Conservation (phyloP, 2,888 invertebrate species). For the Crepidodera aurea region DNA sequence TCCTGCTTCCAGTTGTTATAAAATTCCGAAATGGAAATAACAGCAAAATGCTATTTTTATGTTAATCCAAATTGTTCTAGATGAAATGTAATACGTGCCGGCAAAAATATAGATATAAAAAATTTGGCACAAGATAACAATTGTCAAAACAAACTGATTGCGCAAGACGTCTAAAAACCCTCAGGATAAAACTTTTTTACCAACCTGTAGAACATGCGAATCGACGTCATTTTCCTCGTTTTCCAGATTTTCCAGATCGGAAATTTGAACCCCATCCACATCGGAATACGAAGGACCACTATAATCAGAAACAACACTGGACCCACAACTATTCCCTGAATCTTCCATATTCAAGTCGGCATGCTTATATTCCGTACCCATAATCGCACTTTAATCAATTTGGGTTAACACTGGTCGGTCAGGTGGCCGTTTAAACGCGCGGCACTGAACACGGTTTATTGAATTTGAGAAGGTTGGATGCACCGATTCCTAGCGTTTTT, state of each 20-base stretch:
- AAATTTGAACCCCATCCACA: conserved; percentile 67
- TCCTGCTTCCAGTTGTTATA: too few relatives aligned
- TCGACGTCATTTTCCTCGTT: conserved; percentile 61
- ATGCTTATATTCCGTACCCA: conserved; percentile 59
- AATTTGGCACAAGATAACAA: too few relatives aligned
- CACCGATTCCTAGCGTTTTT: background rate
- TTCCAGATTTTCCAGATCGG: conserved; percentile 61
- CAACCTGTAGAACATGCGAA: conserved; percentile 57
- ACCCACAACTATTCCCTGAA: conserved; percentile 62
- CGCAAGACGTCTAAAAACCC: conserved; percentile 7
- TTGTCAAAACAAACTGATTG: conserved; percentile 10
- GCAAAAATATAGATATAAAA: too few relatives aligned
- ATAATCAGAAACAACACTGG: conserved; percentile 60
- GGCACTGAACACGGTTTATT: conserved; percentile 1
- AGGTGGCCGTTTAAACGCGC: conserved; percentile 12
- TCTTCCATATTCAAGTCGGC: conserved; percentile 59
- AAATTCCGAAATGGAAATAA: too few relatives aligned
- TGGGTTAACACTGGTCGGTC: conserved; percentile 19
- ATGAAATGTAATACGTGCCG: too few relatives aligned
- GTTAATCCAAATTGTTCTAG: too few relatives aligned
- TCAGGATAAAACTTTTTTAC: conserved; percentile 30
- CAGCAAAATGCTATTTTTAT: too few relatives aligned
- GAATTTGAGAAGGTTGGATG: background rate
- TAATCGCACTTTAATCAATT: conserved; percentile 48
- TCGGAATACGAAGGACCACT: conserved; percentile 64